Evolutionary conservation across 2,113 vertebrate species (phyloP).

Genomic region (Hippocampus mohnikei): DNA sequence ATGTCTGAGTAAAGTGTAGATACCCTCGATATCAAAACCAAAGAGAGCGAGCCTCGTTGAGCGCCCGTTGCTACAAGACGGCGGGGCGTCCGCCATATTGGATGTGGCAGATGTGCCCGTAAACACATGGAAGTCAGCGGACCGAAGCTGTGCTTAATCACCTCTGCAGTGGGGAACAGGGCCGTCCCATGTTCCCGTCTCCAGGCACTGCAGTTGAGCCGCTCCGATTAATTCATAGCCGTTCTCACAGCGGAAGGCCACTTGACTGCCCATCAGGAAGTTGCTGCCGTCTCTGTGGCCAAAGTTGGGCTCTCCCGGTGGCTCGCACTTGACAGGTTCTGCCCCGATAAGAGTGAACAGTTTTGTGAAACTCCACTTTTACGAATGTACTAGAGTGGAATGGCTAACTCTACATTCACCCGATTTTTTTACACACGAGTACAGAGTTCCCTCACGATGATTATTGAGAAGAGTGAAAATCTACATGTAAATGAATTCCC

Average conservation of each 20-base stretch:
- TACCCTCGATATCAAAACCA: background rate
- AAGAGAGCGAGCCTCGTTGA: too few relatives aligned
- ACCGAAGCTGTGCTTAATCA: constrained; percentile 37
- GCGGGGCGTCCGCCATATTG: too few relatives aligned
- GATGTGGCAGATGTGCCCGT: too few relatives aligned
- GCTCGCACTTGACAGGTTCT: constrained; percentile 86
- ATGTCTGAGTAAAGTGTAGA: too few relatives aligned
- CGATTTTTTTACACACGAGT: too few relatives aligned
- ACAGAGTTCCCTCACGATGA: too few relatives aligned
- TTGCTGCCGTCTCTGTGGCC: constrained; percentile 74
- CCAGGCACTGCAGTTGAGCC: constrained; percentile 73
- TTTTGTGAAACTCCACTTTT: too few relatives aligned
- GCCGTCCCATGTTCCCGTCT: constrained; percentile 80
- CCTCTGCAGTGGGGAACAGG: constrained; percentile 81
- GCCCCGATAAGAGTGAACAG: background rate
- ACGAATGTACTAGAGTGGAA: too few relatives aligned
- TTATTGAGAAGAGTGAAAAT: too few relatives aligned
- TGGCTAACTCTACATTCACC: too few relatives aligned
- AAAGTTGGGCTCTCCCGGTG: constrained; percentile 80
- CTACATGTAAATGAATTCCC: too few relatives aligned
- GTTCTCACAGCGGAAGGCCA: constrained; percentile 79
- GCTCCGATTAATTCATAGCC: constrained; percentile 80
- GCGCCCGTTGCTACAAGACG: too few relatives aligned
- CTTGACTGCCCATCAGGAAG: constrained; percentile 79
- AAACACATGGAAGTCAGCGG: background rate